Conservation (phyloP, 2,797 vertebrate species). For the Esox lucius region DNA sequence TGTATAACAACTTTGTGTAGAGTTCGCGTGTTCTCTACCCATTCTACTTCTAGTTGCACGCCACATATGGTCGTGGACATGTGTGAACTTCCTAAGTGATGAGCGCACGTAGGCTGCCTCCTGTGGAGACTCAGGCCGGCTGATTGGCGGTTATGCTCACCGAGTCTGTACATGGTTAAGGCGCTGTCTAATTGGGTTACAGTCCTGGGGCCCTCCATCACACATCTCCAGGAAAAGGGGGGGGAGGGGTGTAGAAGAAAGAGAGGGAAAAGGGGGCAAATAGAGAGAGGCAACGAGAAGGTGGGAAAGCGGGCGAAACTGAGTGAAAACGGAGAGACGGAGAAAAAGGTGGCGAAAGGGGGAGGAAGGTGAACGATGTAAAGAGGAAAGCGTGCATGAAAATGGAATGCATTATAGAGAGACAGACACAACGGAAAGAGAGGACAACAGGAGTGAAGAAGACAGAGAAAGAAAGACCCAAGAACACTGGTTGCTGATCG, state of each 20-base stretch:
- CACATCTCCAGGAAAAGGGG: neutral
- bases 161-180: too few species aligned
- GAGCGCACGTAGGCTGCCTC: too few species aligned
- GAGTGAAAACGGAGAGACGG: neutral
- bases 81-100: too few species aligned
- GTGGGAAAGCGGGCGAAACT: neutral
- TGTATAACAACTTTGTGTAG: too few species aligned
- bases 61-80: too few species aligned
- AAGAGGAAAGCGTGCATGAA: too few species aligned
- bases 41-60: too few species aligned
- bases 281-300: neutral
- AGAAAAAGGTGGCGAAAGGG: constrained; percentile 9
- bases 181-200: neutral
- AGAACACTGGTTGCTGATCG: neutral
- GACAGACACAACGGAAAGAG: neutral
- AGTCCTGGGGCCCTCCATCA: neutral
- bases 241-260: too few species aligned
- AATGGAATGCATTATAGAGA: neutral
- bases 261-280: neutral
- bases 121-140: too few species aligned
- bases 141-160: too few species aligned
- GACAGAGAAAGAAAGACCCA: neutral
- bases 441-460: neutral
- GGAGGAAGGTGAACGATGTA: constrained; percentile 1
- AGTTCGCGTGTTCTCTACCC: too few species aligned